phyloP scores from a whole-genome alignment of 2,797 vertebrate genomes.

The Ptychobarbus kaznakovi region DNA sequence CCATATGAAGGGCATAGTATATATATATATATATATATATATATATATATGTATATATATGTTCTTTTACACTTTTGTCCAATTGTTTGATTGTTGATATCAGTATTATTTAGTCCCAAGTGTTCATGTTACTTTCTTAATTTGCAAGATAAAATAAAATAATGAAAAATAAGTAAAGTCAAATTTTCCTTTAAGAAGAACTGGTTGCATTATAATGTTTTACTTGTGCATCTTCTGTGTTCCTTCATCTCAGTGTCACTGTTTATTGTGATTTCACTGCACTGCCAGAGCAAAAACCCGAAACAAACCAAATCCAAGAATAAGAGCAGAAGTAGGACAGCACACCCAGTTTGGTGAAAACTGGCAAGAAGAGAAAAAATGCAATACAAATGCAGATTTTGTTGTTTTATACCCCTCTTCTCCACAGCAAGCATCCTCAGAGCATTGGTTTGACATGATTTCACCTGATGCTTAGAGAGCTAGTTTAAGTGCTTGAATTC shows the following conservation, averaged over 20 bases:
- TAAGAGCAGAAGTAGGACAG: constrained; percentile 50
- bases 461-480: constrained; percentile 75
- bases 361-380: constrained; percentile 54
- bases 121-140: background rate
- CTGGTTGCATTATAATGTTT: constrained; percentile 3
- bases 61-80: background rate
- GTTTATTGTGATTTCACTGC: constrained; percentile 9
- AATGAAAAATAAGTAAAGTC: background rate
- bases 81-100: background rate
- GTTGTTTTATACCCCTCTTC: constrained; percentile 61
- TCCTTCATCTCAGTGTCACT: background rate
- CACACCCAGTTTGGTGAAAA: constrained; percentile 42
- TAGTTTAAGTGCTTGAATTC: constrained; percentile 72
- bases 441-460: constrained; percentile 69
- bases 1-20: background rate
- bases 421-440: constrained; percentile 63
- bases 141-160: background rate
- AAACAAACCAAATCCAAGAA: constrained; percentile 39
- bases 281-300: constrained; percentile 14
- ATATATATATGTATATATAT: background rate
- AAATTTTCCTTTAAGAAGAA: background rate
- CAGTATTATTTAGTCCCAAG: background rate
- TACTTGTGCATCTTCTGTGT: constrained; percentile 7
- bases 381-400: constrained; percentile 63
- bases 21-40: background rate